Percentiles rank a stretch among this genome's conserved stretches.
These are phyloP conservation scores for Gallirallus australis DNA, from an alignment of 2,797 vertebrate species.

Conservation along the genomic window DNA sequence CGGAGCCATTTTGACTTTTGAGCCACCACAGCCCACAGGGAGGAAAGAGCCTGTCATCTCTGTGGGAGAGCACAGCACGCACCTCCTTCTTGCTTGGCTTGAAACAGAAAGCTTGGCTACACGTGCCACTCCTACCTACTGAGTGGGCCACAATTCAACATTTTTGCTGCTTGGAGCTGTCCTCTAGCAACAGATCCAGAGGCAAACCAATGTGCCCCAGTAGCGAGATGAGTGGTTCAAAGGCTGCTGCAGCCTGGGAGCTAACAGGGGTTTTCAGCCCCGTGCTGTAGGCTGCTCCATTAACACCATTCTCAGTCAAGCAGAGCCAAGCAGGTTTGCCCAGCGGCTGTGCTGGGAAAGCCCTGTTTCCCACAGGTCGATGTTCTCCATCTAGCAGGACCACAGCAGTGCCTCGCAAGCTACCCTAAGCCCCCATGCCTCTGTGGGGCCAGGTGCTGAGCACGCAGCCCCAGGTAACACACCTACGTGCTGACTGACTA, in stretches of 20 bases:
- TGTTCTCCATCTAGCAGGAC: accelerated
- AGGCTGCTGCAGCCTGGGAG: neutral
- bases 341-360: accelerated
- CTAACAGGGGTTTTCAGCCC: neutral
- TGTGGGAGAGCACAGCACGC: neutral
- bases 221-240: neutral
- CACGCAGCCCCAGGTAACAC: neutral
- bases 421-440: neutral
- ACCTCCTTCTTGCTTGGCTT: neutral
- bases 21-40: neutral
- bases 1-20: neutral
- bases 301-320: accelerated
- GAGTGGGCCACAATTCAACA: neutral
- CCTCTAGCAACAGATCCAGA: accelerated
- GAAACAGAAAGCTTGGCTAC: neutral
- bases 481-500: neutral
- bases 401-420: neutral
- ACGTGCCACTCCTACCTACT: neutral
- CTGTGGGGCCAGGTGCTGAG: neutral
- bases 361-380: neutral
- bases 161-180: neutral
- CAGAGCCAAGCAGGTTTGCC: neutral
- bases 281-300: accelerated
- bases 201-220: accelerated
- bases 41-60: neutral